phyloP scores from a whole-genome alignment of 1,140 invertebrate species.

The Drosophila lacertosa region DNA sequence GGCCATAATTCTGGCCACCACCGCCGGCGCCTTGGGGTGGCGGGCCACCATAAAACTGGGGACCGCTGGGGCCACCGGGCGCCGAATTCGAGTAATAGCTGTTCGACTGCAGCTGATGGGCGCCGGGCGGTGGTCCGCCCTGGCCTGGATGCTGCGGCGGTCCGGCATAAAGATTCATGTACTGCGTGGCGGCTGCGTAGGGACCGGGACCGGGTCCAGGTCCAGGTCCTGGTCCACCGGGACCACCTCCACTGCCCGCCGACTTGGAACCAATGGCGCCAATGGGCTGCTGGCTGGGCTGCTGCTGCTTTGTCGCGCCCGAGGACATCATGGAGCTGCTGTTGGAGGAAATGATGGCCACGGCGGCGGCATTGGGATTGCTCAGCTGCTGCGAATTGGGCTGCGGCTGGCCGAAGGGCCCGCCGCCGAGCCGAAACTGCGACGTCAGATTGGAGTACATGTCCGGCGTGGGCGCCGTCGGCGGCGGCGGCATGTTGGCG shows the following conservation, averaged over 20 bases:
- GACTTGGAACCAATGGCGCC: constrained; percentile 91
- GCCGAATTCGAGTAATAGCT: constrained; percentile 86
- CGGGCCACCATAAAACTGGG: constrained; percentile 78
- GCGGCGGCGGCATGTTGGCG: constrained; percentile 86
- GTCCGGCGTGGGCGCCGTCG: constrained; percentile 88
- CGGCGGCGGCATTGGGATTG: constrained; percentile 89
- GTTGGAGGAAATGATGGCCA: constrained; percentile 91
- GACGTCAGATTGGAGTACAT: constrained; percentile 91
- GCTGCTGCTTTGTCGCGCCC: constrained; percentile 89
- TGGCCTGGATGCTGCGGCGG: constrained; percentile 84
- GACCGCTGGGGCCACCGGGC: constrained; percentile 84
- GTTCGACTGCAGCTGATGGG: constrained; percentile 86
- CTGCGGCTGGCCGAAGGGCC: constrained; percentile 86
- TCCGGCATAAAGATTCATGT: constrained; percentile 83
- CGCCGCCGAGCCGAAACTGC: constrained; percentile 89
- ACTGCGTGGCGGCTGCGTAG: constrained; percentile 82
- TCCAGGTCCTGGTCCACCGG: constrained; percentile 51
- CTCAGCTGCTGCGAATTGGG: constrained; percentile 88
- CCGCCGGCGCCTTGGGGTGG: constrained; percentile 84
- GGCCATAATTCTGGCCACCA: constrained; percentile 85
- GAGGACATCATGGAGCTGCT: constrained; percentile 94
- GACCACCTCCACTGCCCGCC: constrained; percentile 84
- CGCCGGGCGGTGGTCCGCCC: constrained; percentile 82
- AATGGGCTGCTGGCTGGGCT: constrained; percentile 89
- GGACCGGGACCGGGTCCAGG: constrained; percentile 75